Evolutionary conservation across 2,113 vertebrate species (phyloP), one percentile per base, ranked within the genome.

Genomic region (Potamarius usumacintae): DNA sequence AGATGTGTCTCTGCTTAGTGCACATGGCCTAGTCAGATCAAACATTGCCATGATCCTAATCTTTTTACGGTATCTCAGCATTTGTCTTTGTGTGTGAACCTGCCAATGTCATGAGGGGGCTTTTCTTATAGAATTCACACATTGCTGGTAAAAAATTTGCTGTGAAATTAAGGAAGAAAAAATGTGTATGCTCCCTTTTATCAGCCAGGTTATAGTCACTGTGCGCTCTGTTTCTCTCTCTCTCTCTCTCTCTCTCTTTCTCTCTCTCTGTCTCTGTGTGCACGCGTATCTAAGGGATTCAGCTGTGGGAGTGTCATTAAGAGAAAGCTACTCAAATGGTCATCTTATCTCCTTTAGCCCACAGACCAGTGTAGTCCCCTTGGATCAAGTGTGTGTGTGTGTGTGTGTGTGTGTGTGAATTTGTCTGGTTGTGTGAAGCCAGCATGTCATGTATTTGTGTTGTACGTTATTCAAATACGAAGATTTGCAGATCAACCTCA

Each of bases 241-340:
- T 74, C 71, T 74, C 17, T 74, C 7, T 42, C 15, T 71, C 7
- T 42, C 30, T 71, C 30, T 22, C 71, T 74, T 34, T 74, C 17
- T 74, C 7, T 42, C 15, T 71, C 7, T 42, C 30, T 71, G 0
- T 34, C 1, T 34, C 11, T 50, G 5, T 82, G 4, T 42, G 4
- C 42, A 42, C 4, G 42, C 42, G 4, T 42, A 42, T 42, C 42
- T 42, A 42, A 42, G 86, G 93, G 92, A 92, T 93, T 91, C 94
- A 94, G 94, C 93, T 95, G 94, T 90, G 87, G 91, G 85, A 85
- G 67, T 92, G 89, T 90, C 91, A 92, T 95, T 94, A 94, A 55
- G 76, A 87, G 88, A 83, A 85, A 90, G 92, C 91, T 94, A 94
- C 94, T 94, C 91, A 91, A 93, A 93, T 91, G 91, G 76, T 67